These are phyloP conservation scores for Aquatica leii DNA, from an alignment of 2,888 invertebrate genomes.

Conservation along the genomic window DNA sequence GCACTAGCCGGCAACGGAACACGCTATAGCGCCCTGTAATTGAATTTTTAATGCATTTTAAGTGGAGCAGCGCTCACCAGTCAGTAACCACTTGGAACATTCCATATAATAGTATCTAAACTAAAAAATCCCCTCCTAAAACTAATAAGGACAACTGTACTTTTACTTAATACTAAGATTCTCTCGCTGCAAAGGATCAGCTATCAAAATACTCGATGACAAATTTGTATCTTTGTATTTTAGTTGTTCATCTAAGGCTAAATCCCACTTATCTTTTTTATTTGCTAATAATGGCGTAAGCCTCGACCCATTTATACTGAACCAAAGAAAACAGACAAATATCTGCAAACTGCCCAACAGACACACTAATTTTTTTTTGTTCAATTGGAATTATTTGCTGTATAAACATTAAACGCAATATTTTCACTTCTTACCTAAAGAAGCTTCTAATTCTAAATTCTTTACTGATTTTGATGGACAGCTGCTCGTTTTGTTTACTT, in stretches of 20 bases:
- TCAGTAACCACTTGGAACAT: too few relatives aligned
- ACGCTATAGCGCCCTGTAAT: too few relatives aligned
- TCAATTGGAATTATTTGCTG: constrained; percentile 99
- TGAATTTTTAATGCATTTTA: too few relatives aligned
- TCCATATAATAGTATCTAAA: too few relatives aligned
- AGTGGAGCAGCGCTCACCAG: too few relatives aligned
- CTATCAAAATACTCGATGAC: constrained; percentile 94
- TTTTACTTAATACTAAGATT: constrained; percentile 98
- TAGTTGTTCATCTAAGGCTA: constrained; percentile 96
- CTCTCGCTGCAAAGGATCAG: constrained; percentile 92
- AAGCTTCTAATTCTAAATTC: constrained; percentile 99
- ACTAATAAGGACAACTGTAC: constrained; percentile 95
- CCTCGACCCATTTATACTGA: constrained; percentile 99
- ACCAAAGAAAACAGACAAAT: constrained; percentile 99
- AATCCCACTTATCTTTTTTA: constrained; percentile 98
- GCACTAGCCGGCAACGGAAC: too few relatives aligned
- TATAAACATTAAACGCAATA: constrained; percentile 98
- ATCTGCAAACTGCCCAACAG: constrained; percentile 98
- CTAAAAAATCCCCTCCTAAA: constrained; percentile 94
- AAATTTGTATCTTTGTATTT: constrained; percentile 99
- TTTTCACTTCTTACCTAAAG: constrained; percentile 98
- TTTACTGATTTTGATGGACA: constrained; percentile 97
- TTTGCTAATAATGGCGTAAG: constrained; percentile 94
- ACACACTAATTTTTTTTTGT: constrained; percentile 95
- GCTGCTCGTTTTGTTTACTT: constrained; percentile 98